phyloP scores from a whole-genome alignment of 2,797 vertebrate genomes.

The Perodicticus potto region DNA sequence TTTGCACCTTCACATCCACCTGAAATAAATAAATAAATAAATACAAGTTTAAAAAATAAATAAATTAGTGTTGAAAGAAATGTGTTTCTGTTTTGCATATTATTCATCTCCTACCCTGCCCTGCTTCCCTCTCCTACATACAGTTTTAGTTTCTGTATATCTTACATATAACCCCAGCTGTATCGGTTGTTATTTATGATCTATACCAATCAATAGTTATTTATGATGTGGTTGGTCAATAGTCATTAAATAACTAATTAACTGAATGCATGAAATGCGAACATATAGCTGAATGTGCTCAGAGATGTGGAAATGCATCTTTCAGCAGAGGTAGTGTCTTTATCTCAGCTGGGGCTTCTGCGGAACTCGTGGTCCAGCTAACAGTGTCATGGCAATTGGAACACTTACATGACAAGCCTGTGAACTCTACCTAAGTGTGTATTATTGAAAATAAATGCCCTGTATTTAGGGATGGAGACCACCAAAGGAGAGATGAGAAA shows the following conservation, averaged over 20 bases:
- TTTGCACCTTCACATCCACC: too few species aligned
- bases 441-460: constrained; percentile 21
- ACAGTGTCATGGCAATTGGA: background rate
- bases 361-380: background rate
- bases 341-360: background rate
- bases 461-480: background rate
- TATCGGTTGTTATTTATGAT: background rate
- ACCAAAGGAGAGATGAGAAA: background rate
- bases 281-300: background rate
- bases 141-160: background rate
- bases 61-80: background rate
- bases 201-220: background rate
- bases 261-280: background rate
- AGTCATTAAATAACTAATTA: background rate
- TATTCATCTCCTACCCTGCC: background rate
- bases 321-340: background rate
- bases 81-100: background rate
- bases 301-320: background rate
- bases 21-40: too few species aligned
- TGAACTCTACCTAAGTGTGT: background rate
- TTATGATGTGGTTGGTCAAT: background rate
- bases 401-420: background rate
- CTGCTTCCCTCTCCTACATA: background rate
- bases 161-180: background rate
- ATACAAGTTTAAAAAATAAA: too few species aligned